phyloP scores from a whole-genome alignment of 37 sponge, comb jelly and placozoan genomes.

The Hormiphora californensis region DNA sequence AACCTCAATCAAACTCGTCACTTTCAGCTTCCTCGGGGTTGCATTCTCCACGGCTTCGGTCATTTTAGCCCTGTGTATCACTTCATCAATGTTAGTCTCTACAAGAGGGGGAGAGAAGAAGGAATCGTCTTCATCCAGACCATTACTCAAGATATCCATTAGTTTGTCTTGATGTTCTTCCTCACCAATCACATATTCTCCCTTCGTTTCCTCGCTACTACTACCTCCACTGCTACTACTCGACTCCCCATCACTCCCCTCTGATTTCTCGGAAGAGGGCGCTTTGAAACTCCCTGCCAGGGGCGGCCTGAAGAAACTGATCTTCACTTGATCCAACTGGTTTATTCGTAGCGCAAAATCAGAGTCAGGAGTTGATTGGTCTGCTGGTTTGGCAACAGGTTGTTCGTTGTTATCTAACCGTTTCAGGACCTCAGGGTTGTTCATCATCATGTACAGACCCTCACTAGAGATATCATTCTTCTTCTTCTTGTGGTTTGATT shows the following conservation, averaged over 20 bases:
- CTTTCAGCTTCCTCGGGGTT: slow-evolving; percentile 35
- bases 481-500: slow-evolving; percentile 53
- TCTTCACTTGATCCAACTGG: slow-evolving; percentile 18
- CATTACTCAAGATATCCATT: slow-evolving; percentile 39
- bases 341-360: not conserved
- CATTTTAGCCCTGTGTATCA: slow-evolving; percentile 39
- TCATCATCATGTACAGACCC: slow-evolving; percentile 43
- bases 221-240: not conserved
- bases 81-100: slow-evolving; percentile 50
- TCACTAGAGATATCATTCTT: not conserved
- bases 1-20: slow-evolving; percentile 45
- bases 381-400: slow-evolving; percentile 5
- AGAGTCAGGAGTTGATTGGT: slow-evolving; percentile 49
- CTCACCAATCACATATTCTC: slow-evolving; percentile 28
- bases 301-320: slow-evolving; percentile 19
- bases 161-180: slow-evolving; percentile 11
- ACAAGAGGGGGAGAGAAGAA: not conserved
- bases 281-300: slow-evolving; percentile 3
- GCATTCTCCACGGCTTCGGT: slow-evolving; percentile 20
- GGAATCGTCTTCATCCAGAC: slow-evolving; percentile 23
- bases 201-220: slow-evolving; percentile 40
- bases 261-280: not conserved
- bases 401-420: slow-evolving; percentile 10
- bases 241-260: slow-evolving; percentile 43
- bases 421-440: slow-evolving; percentile 25